phyloP scores from a whole-genome alignment of 2,797 vertebrate species.

The Mormyrops attenuatus region DNA sequence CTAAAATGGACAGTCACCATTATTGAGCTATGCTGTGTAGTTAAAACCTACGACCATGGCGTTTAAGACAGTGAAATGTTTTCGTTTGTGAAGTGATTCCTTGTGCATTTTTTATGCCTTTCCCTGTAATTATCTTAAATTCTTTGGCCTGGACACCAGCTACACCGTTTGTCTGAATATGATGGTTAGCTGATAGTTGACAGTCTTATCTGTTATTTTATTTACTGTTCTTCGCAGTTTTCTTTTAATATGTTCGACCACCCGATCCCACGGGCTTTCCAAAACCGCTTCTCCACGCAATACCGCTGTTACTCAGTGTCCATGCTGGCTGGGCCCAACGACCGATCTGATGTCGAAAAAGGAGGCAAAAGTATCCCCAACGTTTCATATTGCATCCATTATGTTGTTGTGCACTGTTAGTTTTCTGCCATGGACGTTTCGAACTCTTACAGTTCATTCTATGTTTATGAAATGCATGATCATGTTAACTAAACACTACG shows the following conservation, averaged over 20 bases:
- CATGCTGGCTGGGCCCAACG: constrained; percentile 95
- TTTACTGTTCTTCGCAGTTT: constrained; percentile 50
- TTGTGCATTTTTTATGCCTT: neutral
- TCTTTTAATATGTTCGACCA: constrained; percentile 76
- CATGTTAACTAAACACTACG: neutral
- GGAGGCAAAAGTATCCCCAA: constrained; percentile 88
- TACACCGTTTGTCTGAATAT: neutral
- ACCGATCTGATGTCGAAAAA: constrained; percentile 98
- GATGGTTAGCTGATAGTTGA: neutral
- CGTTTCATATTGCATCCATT: neutral
- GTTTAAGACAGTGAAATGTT: neutral
- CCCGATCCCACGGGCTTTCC: constrained; percentile 85
- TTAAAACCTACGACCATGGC: neutral
- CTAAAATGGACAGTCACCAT: neutral
- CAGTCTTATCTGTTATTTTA: neutral
- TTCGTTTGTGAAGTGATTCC: neutral
- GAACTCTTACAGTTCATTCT: neutral
- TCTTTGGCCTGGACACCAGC: neutral
- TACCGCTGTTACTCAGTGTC: constrained; percentile 98
- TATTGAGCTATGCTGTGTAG: neutral
- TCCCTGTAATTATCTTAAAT: neutral
- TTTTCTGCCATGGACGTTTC: neutral
- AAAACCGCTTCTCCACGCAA: constrained; percentile 95
- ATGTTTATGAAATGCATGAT: neutral
- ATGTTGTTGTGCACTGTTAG: neutral